Evolutionary conservation across 53 echinoderm and acorn worm species (phyloP), one percentile per base, ranked within the genome.

Genomic region (Arbacia lixula): DNA sequence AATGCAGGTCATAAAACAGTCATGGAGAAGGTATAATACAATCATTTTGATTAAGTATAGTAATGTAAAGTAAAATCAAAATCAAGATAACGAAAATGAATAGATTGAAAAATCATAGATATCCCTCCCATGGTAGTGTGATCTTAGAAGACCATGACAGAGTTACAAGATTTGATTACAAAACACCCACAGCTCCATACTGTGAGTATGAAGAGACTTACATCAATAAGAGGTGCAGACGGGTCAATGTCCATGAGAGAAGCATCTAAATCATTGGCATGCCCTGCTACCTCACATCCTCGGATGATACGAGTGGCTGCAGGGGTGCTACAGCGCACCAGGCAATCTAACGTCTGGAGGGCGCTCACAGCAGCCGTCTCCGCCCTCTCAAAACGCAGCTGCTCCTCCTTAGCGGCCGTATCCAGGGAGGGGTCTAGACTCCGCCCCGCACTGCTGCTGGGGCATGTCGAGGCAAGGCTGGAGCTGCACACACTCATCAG

Each of bases 221-320:
- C 93, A 89, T 92, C 95, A 16, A 92, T 91, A 49, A 97, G 94
- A 58, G 98, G 92, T 36, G 98, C 98, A 9, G 98, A 97, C 19
- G 94, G 92, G 54, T 97, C 98, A 52, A 97, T 88, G 50, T 97
- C 98, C 82, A 90, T 88, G 9, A 72, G 42, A 12, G 91, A 89
- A n/a, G 55, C 50, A 16, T 90, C 92, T 31, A 25, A 38, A 39
- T 71, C 72, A 30, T 73, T 35, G 20, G 28, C 31, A 20, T 14
- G 17, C 4, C 4, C 12, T 4, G 9, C 16, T 12, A 41, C 61
- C 40, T 58, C 58, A 60, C 39, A 12, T 10, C 72, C 72, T 42
- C 14, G 38, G 43, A 85, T 57, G 58, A 85, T 57, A 6, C 56
- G 71, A 49, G 46, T 11, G 14, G 67, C 39, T 26, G 42, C 60